Evolutionary conservation across 2,888 invertebrate genomes (phyloP), one percentile per base, ranked within the genome.

Genomic region (Lasioglossum lativentre): DNA sequence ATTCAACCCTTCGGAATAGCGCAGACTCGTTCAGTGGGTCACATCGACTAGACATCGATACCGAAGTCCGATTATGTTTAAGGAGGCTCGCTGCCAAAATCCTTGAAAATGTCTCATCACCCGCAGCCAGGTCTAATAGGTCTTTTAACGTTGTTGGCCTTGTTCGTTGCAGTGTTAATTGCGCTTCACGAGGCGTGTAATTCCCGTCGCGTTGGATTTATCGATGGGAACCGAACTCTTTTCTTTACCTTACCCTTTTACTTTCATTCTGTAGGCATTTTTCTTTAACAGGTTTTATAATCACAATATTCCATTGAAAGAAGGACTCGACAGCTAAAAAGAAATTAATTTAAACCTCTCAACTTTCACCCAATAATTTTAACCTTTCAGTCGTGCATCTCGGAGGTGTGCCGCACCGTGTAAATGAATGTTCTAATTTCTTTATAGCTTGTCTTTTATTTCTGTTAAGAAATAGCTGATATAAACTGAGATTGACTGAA

Each of bases 171-270:
- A 40, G 45, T 80, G 86, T 77, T 76, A 85, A 85, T 85, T 76
- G 78, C 63, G 68, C 75, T 77, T 78, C 74, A 47, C 82, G 66
- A 74, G 72, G 68, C 84, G 80, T 73, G 78, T 80, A 80, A 89
- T 80, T 86, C 80, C 38, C 73, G 75, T 88, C 84, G 82, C 81
- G 82, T 77, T 80, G 82, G 89, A 89, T 86, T 90, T 84, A 87
- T 86, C 75, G 83, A 71, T 77, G 27, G 38, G 38, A 77, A n/a
- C 66, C 16, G 4, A 59, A 45, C 34, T 73, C 12, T 12, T 73
- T 34, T 73, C n/a, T 70, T 27, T 2, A 14, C 38, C 14, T 14
- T 27, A n/a, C n/a, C 38, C 38, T 10, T 38, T 40, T 0, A 14
- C 12, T n/a, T 40, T 70, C 40, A 42, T 40, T 40, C 14, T 6